Evolutionary conservation across 1,140 invertebrate genomes (phyloP).

Genomic region (Drosophila funebris): DNA sequence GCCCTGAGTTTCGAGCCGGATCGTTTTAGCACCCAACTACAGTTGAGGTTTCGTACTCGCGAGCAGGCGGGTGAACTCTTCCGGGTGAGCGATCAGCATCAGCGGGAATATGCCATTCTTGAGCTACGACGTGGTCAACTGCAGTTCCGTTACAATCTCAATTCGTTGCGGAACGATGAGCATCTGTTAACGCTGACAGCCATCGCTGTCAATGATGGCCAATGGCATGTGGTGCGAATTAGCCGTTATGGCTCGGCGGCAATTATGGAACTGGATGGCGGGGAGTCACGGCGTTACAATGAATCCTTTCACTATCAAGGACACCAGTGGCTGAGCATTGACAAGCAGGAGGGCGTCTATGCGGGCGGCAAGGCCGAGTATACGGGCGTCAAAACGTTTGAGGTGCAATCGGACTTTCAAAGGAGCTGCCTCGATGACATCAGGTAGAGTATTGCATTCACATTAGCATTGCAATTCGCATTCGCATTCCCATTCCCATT

Average conservation of each 20-base stretch:
- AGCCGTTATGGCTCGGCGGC: slow-evolving; percentile 87
- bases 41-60: slow-evolving; percentile 88
- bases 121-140: slow-evolving; percentile 87
- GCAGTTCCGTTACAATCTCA: slow-evolving; percentile 87
- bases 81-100: slow-evolving; percentile 87
- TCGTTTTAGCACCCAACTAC: slow-evolving; percentile 86
- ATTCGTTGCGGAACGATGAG: slow-evolving; percentile 86
- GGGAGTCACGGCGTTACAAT: slow-evolving; percentile 89
- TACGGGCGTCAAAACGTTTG: slow-evolving; percentile 86
- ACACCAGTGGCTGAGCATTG: slow-evolving; percentile 87
- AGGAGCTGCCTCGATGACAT: slow-evolving; percentile 84
- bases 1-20: slow-evolving; percentile 88
- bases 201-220: slow-evolving; percentile 88
- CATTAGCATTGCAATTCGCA: neutral
- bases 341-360: slow-evolving; percentile 88
- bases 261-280: slow-evolving; percentile 88
- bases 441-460: slow-evolving; percentile 54
- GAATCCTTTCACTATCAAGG: slow-evolving; percentile 87
- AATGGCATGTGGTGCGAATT: slow-evolving; percentile 89
- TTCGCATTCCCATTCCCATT: no score
- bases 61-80: slow-evolving; percentile 87
- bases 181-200: slow-evolving; percentile 86
- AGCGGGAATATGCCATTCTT: slow-evolving; percentile 87
- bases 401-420: slow-evolving; percentile 87
- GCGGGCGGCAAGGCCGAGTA: slow-evolving; percentile 88